A percentile compares a stretch with the other conserved stretches of the same genome.
These are phyloP conservation scores for Orthochromis malagaraziensis DNA, from an alignment of 2,113 vertebrate genomes.

Conservation along the genomic window DNA sequence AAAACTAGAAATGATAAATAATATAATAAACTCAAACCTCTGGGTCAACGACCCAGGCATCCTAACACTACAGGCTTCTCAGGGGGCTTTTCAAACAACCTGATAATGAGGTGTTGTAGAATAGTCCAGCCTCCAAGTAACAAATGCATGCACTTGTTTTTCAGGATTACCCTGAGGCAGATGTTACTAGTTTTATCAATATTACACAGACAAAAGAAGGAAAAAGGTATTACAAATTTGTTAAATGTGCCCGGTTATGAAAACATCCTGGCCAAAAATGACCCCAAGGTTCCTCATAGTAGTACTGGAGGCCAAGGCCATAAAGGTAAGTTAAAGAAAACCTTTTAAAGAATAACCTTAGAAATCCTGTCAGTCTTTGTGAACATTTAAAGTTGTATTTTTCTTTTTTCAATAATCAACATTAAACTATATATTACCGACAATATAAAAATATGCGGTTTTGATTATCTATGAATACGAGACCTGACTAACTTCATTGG, in stretches of 20 bases:
- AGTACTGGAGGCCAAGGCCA: neutral
- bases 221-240: fast-evolving
- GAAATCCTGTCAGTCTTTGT: neutral
- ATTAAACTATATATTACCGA: neutral
- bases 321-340: neutral
- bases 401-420: neutral
- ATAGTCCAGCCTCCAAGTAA: neutral
- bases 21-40: neutral
- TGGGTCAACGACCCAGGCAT: fast-evolving
- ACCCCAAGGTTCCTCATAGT: neutral
- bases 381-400: neutral
- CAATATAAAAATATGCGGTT: fast-evolving
- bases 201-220: neutral
- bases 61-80: neutral
- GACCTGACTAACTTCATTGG: neutral
- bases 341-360: neutral
- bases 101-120: neutral
- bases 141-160: neutral
- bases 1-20: neutral
- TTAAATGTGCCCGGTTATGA: neutral
- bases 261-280: neutral
- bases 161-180: neutral
- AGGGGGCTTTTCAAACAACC: neutral
- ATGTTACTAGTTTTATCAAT: neutral
- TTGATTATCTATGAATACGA: neutral